Evolutionary conservation across 2,888 invertebrate species (phyloP), one percentile per base, ranked within the genome.

Genomic region (Chaetogeoica ovagalla): DNA sequence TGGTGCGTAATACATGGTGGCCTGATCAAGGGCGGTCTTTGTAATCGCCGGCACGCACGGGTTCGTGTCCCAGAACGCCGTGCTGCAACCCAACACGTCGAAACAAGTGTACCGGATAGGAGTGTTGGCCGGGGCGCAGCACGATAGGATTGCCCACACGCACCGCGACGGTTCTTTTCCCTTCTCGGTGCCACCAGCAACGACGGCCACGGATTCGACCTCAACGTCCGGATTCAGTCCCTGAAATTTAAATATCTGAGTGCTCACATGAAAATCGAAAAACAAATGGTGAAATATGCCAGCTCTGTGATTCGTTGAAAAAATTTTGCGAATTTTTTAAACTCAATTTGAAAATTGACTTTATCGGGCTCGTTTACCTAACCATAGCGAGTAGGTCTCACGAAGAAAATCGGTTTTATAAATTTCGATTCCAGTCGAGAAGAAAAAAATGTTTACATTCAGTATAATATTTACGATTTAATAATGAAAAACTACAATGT

Each of bases 81-180:
- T 92, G 0, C 90, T 89, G 85, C 94, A 94, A 11, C 91, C 90
- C 76, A 91, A 86, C 13, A 89, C 87, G 85, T 93, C 93, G 82
- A 94, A 94, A 85, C 94, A 94, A 19, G 85, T 86, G 83, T 88
- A 88, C 4, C 88, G 86, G 72, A 90, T 86, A 19, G 87, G 86
- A 82, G 86, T 87, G n/a, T 86, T 86, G 43, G 86, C 85, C 0
- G 87, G 86, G 1, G 90, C 87, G 84, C 94, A 94, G 85, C 94
- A 94, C 2, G 91, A 90, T 9, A 93, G 87, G 72, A 94, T 91
- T 0, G 94, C 94, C 90, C 92, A 91, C 0, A 92, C 90, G 84
- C 94, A 94, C 1, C 89, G 88, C 13, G 90, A 88, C 1, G 91
- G 87, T 39, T 82, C 84, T 65, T 84, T 68, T 17, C 62, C 57